A percentile compares a stretch with the other conserved stretches of the same genome.
Conservation (phyloP, 2,888 invertebrate genomes). For the Rotaria magnacalcarata region DNA sequence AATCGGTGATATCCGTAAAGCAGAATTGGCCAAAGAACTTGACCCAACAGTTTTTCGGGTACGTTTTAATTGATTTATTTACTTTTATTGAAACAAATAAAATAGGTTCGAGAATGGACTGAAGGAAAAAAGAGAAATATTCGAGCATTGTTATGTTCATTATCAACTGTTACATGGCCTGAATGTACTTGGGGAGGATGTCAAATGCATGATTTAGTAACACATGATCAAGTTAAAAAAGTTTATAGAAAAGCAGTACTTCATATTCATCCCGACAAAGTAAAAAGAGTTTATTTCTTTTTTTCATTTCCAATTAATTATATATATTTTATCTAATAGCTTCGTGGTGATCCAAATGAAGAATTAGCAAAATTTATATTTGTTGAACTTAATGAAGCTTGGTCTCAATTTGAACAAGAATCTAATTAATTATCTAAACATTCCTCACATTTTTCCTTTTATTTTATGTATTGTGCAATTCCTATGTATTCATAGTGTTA, state of each 20-base stretch:
- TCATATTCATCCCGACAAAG: constrained; percentile 97
- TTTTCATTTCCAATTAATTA: background rate
- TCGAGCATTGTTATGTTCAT: constrained; percentile 83
- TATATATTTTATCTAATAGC: constrained; percentile 65
- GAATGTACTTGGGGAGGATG: constrained; percentile 80
- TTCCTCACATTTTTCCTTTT: background rate
- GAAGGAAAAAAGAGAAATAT: constrained; percentile 95
- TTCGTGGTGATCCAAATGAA: constrained; percentile 85
- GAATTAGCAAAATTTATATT: constrained; percentile 90
- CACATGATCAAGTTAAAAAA: constrained; percentile 87
- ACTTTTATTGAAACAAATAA: no score
- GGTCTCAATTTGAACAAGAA: constrained; percentile 80
- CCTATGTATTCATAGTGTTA: background rate
- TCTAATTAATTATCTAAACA: background rate
- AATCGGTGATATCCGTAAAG: background rate
- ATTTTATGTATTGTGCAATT: background rate
- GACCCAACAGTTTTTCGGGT: constrained; percentile 6
- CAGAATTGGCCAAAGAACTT: constrained; percentile 20
- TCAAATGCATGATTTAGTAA: constrained; percentile 88
- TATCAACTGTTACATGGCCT: constrained; percentile 83
- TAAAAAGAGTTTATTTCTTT: constrained; percentile 56
- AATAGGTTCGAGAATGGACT: constrained; percentile 64
- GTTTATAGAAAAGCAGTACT: constrained; percentile 89
- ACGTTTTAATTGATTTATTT: background rate
- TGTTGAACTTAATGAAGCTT: constrained; percentile 96